Evolutionary conservation across 2,888 invertebrate genomes (phyloP).

Genomic region (Hirtodrosophila cameraria): DNA sequence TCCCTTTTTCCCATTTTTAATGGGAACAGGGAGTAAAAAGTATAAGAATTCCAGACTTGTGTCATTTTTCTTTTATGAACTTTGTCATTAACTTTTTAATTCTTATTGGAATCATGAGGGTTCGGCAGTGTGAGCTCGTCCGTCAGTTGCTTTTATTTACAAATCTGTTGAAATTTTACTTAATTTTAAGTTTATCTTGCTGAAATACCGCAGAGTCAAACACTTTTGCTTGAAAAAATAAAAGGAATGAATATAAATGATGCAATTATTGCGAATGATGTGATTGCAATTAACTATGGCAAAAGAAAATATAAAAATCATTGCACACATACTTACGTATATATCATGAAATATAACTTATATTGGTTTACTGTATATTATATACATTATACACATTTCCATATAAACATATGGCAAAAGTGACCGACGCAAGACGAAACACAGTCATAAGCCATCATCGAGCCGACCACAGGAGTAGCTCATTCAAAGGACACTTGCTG

Average conservation of each 20-base stretch:
- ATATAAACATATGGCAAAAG: slow-evolving; percentile 1
- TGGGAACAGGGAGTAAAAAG: no score
- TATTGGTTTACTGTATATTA: slow-evolving; percentile 4
- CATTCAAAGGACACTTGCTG: slow-evolving; percentile 19
- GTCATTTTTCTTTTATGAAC: no score
- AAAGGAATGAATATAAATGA: background rate
- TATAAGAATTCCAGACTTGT: no score
- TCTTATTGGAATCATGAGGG: no score
- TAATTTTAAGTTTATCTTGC: background rate
- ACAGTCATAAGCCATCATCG: slow-evolving; percentile 37
- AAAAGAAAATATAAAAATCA: background rate
- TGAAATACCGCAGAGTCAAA: background rate
- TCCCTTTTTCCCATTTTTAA: no score
- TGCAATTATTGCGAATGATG: slow-evolving; percentile 9
- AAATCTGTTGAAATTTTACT: no score
- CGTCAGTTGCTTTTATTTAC: background rate
- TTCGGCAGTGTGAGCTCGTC: no score
- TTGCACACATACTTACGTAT: background rate
- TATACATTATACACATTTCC: slow-evolving; percentile 9
- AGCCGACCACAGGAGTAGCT: slow-evolving; percentile 23
- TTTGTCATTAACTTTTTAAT: no score
- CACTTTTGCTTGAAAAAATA: background rate
- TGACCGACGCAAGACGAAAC: slow-evolving; percentile 20
- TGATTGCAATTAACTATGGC: slow-evolving; percentile 20
- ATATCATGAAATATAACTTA: slow-evolving; percentile 18